These are phyloP conservation scores for Heliangelus exortis DNA, from an alignment of 2,797 vertebrate genomes.

Conservation along the genomic window DNA sequence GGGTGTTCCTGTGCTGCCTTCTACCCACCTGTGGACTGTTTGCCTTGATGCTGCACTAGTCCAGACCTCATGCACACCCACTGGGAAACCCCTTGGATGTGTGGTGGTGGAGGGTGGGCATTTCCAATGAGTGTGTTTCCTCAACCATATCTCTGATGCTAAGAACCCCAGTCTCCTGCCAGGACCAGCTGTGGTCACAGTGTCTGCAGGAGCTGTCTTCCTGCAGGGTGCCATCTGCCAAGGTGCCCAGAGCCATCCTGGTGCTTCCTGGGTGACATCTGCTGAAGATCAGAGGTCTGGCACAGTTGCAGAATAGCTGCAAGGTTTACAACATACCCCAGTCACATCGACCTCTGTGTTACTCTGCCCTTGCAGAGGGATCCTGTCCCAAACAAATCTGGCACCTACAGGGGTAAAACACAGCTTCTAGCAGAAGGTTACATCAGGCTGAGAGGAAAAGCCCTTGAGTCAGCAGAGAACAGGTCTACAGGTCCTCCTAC, in stretches of 20 bases:
- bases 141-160: background rate
- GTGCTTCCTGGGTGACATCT: background rate
- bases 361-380: background rate
- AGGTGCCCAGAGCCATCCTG: rapidly evolving
- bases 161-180: background rate
- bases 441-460: background rate
- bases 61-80: background rate
- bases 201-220: background rate
- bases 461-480: background rate
- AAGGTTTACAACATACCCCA: background rate
- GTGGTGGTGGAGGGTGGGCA: rapidly evolving
- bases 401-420: background rate
- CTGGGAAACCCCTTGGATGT: background rate
- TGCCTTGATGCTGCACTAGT: background rate
- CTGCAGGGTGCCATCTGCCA: background rate
- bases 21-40: background rate
- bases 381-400: background rate
- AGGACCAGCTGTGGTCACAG: background rate
- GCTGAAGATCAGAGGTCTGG: background rate
- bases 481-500: too few species aligned
- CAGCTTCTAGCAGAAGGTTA: background rate
- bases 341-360: background rate
- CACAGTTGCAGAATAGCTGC: background rate
- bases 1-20: background rate
- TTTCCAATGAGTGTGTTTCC: background rate